Percentiles rank a stretch among this genome's conserved stretches.
Conservation (phyloP, 1,140 invertebrate species). For the Atopsyche davidsoni region DNA sequence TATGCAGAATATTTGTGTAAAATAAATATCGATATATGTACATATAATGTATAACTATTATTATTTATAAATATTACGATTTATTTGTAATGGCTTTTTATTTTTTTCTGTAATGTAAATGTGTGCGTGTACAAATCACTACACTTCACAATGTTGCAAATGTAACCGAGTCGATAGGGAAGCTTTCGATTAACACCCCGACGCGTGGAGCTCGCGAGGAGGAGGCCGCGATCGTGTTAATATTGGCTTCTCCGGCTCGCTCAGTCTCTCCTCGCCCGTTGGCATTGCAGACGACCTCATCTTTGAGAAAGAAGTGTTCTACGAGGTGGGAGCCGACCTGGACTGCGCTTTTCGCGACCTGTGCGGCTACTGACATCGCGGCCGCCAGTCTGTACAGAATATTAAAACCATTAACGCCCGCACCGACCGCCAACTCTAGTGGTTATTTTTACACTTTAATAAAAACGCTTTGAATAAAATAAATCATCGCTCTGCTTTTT, state of each 20-base stretch:
- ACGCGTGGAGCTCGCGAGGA: no score
- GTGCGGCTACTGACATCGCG: conserved; percentile 33
- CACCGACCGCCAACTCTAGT: background rate
- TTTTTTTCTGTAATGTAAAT: conserved; percentile 31
- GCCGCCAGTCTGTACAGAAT: conserved; percentile 2
- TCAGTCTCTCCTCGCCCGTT: no score
- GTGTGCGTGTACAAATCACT: no score
- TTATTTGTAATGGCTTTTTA: conserved; percentile 21
- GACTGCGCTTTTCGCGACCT: conserved; percentile 93
- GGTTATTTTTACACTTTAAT: conserved; percentile 18
- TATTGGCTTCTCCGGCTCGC: no score
- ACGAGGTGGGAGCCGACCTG: conserved; percentile 94
- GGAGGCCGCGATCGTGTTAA: no score
- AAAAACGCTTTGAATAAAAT: conserved; percentile 21
- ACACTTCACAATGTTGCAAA: no score
- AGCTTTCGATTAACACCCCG: no score
- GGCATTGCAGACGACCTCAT: conserved; percentile 87
- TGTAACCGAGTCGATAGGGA: no score
- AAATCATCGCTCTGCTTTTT: conserved; percentile 17
- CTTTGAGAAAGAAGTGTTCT: conserved; percentile 95
- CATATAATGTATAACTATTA: background rate
- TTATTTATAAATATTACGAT: conserved; percentile 7
- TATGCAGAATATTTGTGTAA: background rate
- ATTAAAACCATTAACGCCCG: conserved; percentile 3
- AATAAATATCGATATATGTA: background rate